Conservation (phyloP, 2,113 vertebrate genomes). For the Python bivittatus region DNA sequence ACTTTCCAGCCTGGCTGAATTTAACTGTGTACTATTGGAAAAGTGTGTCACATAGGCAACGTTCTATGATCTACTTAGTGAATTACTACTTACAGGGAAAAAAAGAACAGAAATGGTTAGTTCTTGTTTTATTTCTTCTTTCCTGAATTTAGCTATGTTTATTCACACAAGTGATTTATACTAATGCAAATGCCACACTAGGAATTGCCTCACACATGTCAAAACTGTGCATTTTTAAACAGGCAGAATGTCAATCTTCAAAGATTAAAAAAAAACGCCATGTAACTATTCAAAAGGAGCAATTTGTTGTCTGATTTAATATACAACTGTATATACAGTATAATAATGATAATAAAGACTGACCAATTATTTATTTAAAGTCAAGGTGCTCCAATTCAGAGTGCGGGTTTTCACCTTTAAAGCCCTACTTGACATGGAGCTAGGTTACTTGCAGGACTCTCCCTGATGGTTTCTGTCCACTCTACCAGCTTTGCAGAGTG, state of each 20-base stretch:
- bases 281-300: not conserved
- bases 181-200: not conserved
- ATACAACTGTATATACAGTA: no score
- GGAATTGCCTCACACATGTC: not conserved
- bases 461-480: no score
- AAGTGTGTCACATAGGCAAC: conserved; percentile 36
- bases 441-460: no score
- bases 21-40: conserved; percentile 46
- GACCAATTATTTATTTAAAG: not conserved
- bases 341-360: not conserved
- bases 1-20: conserved; percentile 30
- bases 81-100: not conserved
- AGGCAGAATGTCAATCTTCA: not conserved
- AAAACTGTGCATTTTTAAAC: not conserved
- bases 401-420: no score
- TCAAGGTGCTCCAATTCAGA: no score
- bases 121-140: not conserved
- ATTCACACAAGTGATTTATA: not conserved
- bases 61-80: conserved; percentile 35
- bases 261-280: not conserved
- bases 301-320: not conserved
- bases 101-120: not conserved
- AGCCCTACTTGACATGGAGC: no score
- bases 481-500: no score
- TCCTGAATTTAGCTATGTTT: not conserved